phyloP scores from a whole-genome alignment of 2,797 vertebrate species.

The Coregonus suidteri region DNA sequence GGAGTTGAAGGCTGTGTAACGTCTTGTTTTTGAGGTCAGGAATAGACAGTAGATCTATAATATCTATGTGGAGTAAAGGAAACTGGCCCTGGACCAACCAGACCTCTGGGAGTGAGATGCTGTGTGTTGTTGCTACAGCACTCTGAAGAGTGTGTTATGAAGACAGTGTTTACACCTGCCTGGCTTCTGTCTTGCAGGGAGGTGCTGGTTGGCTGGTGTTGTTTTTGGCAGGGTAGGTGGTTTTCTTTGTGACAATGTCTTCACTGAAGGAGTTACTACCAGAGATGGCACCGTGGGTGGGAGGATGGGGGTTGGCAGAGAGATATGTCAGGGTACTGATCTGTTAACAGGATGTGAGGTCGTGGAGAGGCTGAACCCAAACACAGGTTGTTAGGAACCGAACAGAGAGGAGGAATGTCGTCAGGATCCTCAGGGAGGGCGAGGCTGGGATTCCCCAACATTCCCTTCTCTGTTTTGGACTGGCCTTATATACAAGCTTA shows the following conservation, averaged over 20 bases:
- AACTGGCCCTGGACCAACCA: constrained; percentile 36
- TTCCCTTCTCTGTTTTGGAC: constrained; percentile 28
- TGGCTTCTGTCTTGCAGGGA: no score
- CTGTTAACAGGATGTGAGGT: constrained; percentile 49
- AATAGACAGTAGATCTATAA: background rate
- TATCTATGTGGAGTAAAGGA: constrained; percentile 35
- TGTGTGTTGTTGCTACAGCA: background rate
- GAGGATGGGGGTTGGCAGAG: no score
- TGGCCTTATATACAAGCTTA: background rate
- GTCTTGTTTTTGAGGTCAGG: no score
- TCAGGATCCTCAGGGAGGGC: background rate
- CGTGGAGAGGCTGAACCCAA: constrained; percentile 35
- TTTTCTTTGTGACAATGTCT: background rate
- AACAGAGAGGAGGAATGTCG: no score
- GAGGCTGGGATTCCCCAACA: constrained; percentile 57
- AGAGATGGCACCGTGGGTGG: background rate
- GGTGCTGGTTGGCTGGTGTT: no score
- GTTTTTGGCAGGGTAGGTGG: no score
- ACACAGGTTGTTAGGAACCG: constrained; percentile 11
- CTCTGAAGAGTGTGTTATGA: background rate
- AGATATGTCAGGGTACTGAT: background rate
- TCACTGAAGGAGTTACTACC: background rate
- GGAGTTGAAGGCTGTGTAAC: background rate
- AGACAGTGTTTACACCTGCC: background rate
- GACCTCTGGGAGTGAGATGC: constrained; percentile 19